Evolutionary conservation across 2,113 vertebrate genomes (phyloP).

Genomic region (Meriones unguiculatus): DNA sequence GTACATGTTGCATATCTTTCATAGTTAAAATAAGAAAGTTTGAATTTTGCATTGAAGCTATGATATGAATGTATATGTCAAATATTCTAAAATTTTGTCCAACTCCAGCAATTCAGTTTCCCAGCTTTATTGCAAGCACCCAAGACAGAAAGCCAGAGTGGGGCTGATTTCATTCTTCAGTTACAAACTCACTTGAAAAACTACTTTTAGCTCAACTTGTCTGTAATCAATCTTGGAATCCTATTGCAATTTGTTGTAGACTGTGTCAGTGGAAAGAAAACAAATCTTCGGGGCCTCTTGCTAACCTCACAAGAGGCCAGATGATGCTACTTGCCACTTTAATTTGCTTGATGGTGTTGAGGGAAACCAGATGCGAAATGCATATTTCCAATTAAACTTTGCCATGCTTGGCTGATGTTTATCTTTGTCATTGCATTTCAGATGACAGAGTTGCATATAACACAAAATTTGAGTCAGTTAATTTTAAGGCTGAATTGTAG

Average conservation of each 20-base stretch:
- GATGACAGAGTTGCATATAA: neutral
- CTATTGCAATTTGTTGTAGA: neutral
- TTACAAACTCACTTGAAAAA: neutral
- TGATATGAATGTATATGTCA: neutral
- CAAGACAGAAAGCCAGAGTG: neutral
- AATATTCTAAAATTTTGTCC: constrained; percentile 20
- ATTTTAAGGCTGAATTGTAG: constrained; percentile 36
- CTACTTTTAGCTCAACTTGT: constrained; percentile 28
- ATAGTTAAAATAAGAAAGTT: constrained; percentile 38
- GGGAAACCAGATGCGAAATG: constrained; percentile 47
- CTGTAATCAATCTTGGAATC: constrained; percentile 43
- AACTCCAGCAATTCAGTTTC: constrained; percentile 20
- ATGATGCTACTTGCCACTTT: constrained; percentile 46
- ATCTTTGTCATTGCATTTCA: constrained; percentile 56
- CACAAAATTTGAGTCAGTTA: constrained; percentile 47
- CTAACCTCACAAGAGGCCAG: constrained; percentile 22
- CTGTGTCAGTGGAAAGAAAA: constrained; percentile 42
- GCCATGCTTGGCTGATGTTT: constrained; percentile 35
- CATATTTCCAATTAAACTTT: constrained; percentile 61
- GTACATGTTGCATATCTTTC: constrained; percentile 7
- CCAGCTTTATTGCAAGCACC: constrained; percentile 40
- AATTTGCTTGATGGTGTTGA: constrained; percentile 53
- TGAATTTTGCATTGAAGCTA: constrained; percentile 37
- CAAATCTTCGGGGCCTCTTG: neutral
- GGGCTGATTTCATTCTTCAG: neutral